Evolutionary conservation across 1,140 invertebrate genomes (phyloP), one percentile per base, ranked within the genome.

Genomic region (Drosophila littoralis): DNA sequence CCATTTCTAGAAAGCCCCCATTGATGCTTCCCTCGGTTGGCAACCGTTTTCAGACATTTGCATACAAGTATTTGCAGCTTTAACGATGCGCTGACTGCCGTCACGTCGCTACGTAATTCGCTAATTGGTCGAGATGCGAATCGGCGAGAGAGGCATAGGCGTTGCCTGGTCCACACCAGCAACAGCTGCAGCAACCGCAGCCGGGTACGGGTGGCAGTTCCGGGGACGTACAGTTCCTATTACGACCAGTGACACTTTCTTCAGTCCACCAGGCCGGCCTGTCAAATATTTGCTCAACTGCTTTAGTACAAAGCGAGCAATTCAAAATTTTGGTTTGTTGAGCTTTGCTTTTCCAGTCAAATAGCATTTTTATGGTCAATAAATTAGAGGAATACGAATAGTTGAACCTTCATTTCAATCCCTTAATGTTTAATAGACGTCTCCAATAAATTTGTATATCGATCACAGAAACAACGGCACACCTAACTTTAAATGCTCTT

Each of bases 81-180:
- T 79, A 86, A 86, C 83, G 82, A 77, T 88, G 79, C 83, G 65
- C 63, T 67, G 75, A 42, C 75, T 81, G 71, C 75, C 66, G 78
- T 64, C 77, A 85, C 78, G 79, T 77, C 69, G 80, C 84, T 83
- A 84, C 84, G 80, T 89, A 81, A 88, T 83, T 80, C 84, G 80
- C 84, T 88, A 88, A 88, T 88, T 88, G 84, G 84, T 89, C 67
- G 54, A 54, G 84, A 88, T 88, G 80, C 74, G 69, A 72, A 88
- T 89, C 83, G 84, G 61, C 63, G 74, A 73, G 42, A 81, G 63
- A 63, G 75, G 65, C 42, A 77, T 67, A 70, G 83, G 72, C 79
- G 79, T 88, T 86, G 64, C 66, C 51, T 35, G 59, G 15, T 42
- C 57, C 52, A 46, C 46, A 38, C 50, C 36, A 58, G 64, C 60